phyloP scores from a whole-genome alignment of 2,113 vertebrate species.

The Hippocampus guttulatus region DNA sequence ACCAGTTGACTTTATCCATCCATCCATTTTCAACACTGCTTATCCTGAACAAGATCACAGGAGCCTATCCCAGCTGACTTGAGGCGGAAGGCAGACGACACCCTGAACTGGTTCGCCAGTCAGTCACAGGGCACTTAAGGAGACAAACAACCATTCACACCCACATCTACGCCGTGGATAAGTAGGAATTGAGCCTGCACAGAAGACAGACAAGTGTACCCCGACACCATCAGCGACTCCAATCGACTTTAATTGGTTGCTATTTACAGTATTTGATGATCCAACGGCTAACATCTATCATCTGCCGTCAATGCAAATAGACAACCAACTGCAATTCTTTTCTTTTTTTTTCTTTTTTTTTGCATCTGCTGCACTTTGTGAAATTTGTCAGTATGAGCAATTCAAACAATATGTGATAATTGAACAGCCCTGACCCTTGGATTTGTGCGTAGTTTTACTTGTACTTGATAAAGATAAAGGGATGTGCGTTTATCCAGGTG shows the following conservation, averaged over 20 bases:
- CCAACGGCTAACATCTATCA: conserved; percentile 53
- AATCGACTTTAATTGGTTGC: conserved; percentile 51
- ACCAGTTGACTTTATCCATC: too few relatives aligned
- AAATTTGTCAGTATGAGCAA: conserved; percentile 35
- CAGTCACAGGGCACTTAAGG: not conserved
- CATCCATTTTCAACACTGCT: too few relatives aligned
- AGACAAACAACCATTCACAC: too few relatives aligned
- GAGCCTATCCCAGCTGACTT: too few relatives aligned
- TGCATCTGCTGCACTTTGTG: conserved; percentile 42
- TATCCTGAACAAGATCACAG: too few relatives aligned
- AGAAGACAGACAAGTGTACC: too few relatives aligned
- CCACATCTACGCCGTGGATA: too few relatives aligned
- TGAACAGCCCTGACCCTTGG: conserved; percentile 17
- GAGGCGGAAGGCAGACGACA: too few relatives aligned
- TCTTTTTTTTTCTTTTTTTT: not conserved
- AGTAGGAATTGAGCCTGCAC: too few relatives aligned
- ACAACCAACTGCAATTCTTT: conserved; percentile 40
- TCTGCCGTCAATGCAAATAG: conserved; percentile 58
- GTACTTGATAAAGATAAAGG: not conserved
- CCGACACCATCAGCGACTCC: conserved; percentile 36
- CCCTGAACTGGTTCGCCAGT: too few relatives aligned
- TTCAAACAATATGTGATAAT: conserved; percentile 48
- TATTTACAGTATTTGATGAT: conserved; percentile 41
- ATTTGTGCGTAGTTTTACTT: not conserved
- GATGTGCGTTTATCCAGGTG: conserved; percentile 6